A percentile compares a stretch with the other conserved stretches of the same genome.
Conservation (phyloP, 1,140 invertebrate genomes). For the Pteromalus puparum region DNA sequence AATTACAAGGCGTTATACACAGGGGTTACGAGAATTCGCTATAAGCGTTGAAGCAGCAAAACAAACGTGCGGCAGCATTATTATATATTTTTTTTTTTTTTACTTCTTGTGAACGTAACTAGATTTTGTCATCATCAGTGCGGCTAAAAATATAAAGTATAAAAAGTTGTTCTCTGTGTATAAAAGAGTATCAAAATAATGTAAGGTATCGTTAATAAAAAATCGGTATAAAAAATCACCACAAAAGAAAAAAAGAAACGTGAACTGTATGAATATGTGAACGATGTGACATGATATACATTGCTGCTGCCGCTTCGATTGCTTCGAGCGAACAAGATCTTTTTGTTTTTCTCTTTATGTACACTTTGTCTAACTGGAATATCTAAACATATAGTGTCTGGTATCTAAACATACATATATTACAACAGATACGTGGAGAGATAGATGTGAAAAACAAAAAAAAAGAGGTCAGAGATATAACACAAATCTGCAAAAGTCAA, state of each 20-base stretch:
- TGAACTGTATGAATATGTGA: background rate
- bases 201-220: conserved; percentile 11
- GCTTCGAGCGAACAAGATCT: conserved; percentile 41
- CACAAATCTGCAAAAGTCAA: conserved; percentile 25
- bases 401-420: conserved; percentile 30
- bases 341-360: background rate
- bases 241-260: conserved; percentile 18
- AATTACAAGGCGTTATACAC: background rate
- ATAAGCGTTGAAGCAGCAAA: conserved; percentile 44
- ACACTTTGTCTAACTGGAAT: conserved; percentile 21
- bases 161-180: background rate
- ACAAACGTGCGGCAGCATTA: conserved; percentile 48
- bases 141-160: too few relatives aligned
- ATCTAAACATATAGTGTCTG: background rate
- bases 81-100: background rate
- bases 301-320: conserved; percentile 47
- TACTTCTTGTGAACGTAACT: background rate
- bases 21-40: conserved; percentile 8
- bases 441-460: conserved; percentile 20
- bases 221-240: background rate
- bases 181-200: background rate
- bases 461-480: conserved; percentile 2
- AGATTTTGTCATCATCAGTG: background rate
- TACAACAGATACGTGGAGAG: background rate
- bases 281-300: background rate